phyloP scores from a whole-genome alignment of 2,797 vertebrate genomes.

The Micromesistius poutassou region DNA sequence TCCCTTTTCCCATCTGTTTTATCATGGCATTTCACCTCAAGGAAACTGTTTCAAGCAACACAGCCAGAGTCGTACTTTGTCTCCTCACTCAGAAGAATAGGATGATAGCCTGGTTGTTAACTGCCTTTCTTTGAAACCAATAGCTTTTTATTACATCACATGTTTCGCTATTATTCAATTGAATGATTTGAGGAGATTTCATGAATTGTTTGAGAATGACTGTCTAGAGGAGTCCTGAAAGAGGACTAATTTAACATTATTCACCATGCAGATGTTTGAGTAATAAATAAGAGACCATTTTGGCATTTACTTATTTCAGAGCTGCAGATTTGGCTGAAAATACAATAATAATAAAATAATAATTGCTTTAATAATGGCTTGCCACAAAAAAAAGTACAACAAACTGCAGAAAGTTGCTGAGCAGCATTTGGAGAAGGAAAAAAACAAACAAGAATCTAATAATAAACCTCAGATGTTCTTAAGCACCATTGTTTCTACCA shows the following conservation, averaged over 20 bases:
- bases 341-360: neutral
- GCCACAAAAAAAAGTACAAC: neutral
- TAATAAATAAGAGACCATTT: constrained; percentile 21
- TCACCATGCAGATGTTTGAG: constrained; percentile 5
- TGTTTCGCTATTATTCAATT: constrained; percentile 21
- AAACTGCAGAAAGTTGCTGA: neutral
- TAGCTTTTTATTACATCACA: neutral
- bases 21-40: neutral
- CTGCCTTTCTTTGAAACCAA: constrained; percentile 23
- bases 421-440: neutral
- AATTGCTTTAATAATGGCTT: neutral
- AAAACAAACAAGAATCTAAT: neutral
- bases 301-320: neutral
- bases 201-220: neutral
- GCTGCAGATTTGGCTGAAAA: neutral
- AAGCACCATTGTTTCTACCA: neutral
- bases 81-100: constrained; percentile 13
- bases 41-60: neutral
- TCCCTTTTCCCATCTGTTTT: neutral
- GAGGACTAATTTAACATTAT: constrained; percentile 21
- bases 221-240: constrained; percentile 5
- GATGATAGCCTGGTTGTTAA: constrained; percentile 22
- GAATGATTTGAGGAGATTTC: constrained; percentile 21
- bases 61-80: neutral
- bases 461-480: neutral